These are phyloP conservation scores for Coilia nasus DNA, from an alignment of 2,797 vertebrate species.

Conservation along the genomic window DNA sequence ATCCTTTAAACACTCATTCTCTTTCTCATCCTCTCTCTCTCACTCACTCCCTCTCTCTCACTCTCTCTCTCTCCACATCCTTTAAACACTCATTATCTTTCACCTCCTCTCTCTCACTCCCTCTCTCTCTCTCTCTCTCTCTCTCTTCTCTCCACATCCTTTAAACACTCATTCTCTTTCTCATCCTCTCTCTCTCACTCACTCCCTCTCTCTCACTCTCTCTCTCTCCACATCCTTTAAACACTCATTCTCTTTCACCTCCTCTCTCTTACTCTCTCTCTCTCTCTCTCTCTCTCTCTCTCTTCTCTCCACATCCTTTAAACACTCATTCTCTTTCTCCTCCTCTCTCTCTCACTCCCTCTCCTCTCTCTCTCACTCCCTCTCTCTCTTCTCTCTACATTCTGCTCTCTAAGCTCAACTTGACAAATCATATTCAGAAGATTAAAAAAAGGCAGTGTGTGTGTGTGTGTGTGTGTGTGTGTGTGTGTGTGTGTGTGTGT, in stretches of 20 bases:
- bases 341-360: background rate
- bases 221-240: too few relatives aligned
- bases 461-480: too few relatives aligned
- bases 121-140: background rate
- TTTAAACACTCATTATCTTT: background rate
- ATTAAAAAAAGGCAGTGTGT: too few relatives aligned
- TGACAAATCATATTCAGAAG: too few relatives aligned
- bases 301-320: constrained; percentile 7
- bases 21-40: too few relatives aligned
- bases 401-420: too few relatives aligned
- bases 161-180: background rate
- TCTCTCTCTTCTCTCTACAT: too few relatives aligned
- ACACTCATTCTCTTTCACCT: too few relatives aligned
- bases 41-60: background rate
- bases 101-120: too few relatives aligned
- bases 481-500: too few relatives aligned
- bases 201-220: constrained; percentile 8
- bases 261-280: background rate
- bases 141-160: too few relatives aligned
- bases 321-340: background rate
- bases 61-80: constrained; percentile 23
- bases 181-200: background rate
- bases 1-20: too few relatives aligned
- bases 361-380: background rate
- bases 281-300: background rate